Conservation (phyloP, 92 coral and sea anemone species). For the Meandrina meandrites region DNA sequence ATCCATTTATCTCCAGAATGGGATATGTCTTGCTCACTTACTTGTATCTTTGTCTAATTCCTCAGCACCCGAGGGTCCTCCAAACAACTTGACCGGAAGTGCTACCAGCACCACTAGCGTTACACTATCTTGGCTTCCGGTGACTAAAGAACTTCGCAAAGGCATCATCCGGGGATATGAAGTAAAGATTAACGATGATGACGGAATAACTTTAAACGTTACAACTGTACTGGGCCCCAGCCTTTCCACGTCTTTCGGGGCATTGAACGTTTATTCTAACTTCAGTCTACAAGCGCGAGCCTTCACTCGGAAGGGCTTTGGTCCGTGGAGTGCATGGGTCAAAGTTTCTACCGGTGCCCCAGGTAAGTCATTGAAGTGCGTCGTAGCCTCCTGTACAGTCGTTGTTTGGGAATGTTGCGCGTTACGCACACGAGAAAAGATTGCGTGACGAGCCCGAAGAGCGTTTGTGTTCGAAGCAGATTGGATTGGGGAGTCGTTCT, state of each 20-base stretch:
- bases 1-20: no score
- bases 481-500: no score
- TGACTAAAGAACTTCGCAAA: slow-evolving; percentile 30
- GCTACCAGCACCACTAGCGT: slow-evolving; percentile 38
- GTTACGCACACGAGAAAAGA: no score
- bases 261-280: slow-evolving; percentile 32
- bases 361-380: no score
- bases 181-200: not conserved
- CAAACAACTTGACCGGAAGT: slow-evolving; percentile 37
- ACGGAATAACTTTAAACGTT: not conserved
- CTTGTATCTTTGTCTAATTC: not conserved
- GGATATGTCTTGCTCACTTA: not conserved
- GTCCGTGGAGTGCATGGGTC: slow-evolving; percentile 45
- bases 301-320: slow-evolving; percentile 52
- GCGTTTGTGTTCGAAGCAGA: no score
- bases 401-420: no score
- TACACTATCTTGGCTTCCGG: slow-evolving; percentile 53
- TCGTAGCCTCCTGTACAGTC: no score
- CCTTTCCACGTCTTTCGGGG: slow-evolving; percentile 18
- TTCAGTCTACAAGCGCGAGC: slow-evolving; percentile 51
- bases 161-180: slow-evolving; percentile 52
- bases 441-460: no score
- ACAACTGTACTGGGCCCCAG: not conserved
- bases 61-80: slow-evolving; percentile 63
- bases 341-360: slow-evolving; percentile 36